Conservation (phyloP, 2,888 invertebrate genomes). For the Diplazon laetatorius region DNA sequence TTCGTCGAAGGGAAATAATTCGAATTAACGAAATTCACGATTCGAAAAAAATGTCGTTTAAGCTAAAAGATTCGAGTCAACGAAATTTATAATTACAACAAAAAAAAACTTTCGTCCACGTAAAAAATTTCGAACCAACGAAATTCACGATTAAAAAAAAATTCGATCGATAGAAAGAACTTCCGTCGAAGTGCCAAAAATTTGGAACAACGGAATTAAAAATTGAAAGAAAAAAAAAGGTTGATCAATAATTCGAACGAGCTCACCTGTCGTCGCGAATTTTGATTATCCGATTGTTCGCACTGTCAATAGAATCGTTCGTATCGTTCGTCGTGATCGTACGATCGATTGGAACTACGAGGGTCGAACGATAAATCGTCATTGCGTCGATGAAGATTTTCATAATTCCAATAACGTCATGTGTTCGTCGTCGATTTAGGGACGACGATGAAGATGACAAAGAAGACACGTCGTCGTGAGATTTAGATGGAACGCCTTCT, state of each 20-base stretch:
- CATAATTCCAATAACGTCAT: slow-evolving; percentile 70
- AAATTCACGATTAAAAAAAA: no score
- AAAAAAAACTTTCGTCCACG: not conserved
- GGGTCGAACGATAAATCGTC: slow-evolving; percentile 73
- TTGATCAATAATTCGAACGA: not conserved
- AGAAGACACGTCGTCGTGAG: no score
- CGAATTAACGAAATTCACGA: not conserved
- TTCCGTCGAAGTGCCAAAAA: not conserved
- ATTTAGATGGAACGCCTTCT: no score
- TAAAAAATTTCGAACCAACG: not conserved
- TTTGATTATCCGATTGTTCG: slow-evolving; percentile 47
- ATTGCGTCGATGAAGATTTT: slow-evolving; percentile 75
- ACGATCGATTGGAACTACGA: slow-evolving; percentile 67
- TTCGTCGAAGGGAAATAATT: not conserved
- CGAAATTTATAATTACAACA: no score
- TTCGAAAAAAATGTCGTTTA: no score
- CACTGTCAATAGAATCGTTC: no score
- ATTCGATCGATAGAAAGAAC: no score
- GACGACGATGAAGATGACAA: no score
- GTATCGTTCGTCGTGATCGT: slow-evolving; percentile 10
- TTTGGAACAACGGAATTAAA: not conserved
- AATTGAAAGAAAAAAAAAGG: not conserved
- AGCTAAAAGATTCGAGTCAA: not conserved
- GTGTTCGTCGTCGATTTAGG: slow-evolving; percentile 64
- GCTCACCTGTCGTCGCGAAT: slow-evolving; percentile 59